A percentile compares a stretch with the other conserved stretches of the same genome.
Conservation (phyloP, 1,140 invertebrate genomes). For the Cheumatopsyche charites region DNA sequence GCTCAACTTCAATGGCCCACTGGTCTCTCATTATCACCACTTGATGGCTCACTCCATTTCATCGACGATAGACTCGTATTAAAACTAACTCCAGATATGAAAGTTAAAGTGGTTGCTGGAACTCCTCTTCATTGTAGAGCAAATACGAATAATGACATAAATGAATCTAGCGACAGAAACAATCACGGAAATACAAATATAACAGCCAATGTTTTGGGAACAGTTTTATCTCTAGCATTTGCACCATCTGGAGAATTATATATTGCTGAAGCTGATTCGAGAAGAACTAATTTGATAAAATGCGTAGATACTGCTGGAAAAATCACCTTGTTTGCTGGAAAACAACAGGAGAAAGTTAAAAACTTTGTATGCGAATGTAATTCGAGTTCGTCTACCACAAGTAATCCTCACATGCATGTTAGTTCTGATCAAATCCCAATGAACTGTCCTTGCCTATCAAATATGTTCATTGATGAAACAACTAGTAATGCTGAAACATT, state of each 20-base stretch:
- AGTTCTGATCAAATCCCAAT: slow-evolving; percentile 57
- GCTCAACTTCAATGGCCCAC: slow-evolving; percentile 96
- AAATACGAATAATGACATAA: slow-evolving; percentile 49
- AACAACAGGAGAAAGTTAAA: slow-evolving; percentile 67
- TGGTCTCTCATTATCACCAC: slow-evolving; percentile 86
- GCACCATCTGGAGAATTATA: slow-evolving; percentile 92
- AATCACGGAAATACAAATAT: slow-evolving; percentile 49
- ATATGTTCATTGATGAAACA: slow-evolving; percentile 66
- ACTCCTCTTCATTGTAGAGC: slow-evolving; percentile 84
- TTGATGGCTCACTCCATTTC: slow-evolving; percentile 93
- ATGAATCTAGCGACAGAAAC: slow-evolving; percentile 39
- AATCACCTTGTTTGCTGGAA: slow-evolving; percentile 83
- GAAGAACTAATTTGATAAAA: slow-evolving; percentile 86
- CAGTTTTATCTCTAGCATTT: slow-evolving; percentile 85
- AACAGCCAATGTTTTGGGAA: slow-evolving; percentile 70
- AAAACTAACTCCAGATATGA: slow-evolving; percentile 89
- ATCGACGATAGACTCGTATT: slow-evolving; percentile 93
- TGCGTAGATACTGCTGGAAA: slow-evolving; percentile 81
- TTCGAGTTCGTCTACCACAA: slow-evolving; percentile 62
- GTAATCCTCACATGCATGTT: slow-evolving; percentile 54
- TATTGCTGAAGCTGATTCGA: slow-evolving; percentile 90
- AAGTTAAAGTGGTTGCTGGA: slow-evolving; percentile 89
- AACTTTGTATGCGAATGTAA: slow-evolving; percentile 66
- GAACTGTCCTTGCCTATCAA: slow-evolving; percentile 65
- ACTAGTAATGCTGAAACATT: slow-evolving; percentile 80